Evolutionary conservation across 2,888 invertebrate species (phyloP).

Genomic region (Drosophila kokeensis): DNA sequence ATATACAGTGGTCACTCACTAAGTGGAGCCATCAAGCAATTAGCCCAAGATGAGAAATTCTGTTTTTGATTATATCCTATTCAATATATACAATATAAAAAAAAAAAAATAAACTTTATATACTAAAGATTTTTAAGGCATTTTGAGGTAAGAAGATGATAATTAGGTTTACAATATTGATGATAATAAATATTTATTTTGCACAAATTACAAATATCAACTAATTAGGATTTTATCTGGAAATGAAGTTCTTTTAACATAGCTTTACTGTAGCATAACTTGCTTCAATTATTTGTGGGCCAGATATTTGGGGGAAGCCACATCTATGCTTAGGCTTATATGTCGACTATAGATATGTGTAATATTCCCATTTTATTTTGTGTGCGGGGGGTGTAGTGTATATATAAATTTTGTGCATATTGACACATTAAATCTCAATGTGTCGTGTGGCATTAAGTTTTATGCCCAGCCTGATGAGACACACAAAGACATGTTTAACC

Average conservation of each 20-base stretch:
- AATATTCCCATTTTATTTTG: conserved; percentile 25
- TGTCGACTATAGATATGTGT: conserved; percentile 33
- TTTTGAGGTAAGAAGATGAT: background rate
- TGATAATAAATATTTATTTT: background rate
- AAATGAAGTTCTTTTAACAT: background rate
- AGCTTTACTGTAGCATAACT: conserved; percentile 27
- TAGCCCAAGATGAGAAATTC: too few species aligned
- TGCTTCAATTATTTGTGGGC: conserved; percentile 23
- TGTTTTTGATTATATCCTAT: too few species aligned
- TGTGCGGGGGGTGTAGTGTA: conserved; percentile 23
- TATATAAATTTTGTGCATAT: conserved; percentile 82
- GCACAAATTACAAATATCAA: background rate
- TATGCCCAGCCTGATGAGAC: conserved; percentile 50
- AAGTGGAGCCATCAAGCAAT: background rate
- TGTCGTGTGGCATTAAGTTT: conserved; percentile 82
- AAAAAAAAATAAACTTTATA: too few species aligned
- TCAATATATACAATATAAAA: too few species aligned
- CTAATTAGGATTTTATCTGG: too few species aligned
- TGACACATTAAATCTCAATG: conserved; percentile 84
- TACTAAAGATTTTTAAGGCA: background rate
- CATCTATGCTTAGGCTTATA: conserved; percentile 57
- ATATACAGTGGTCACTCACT: background rate
- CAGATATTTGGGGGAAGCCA: conserved; percentile 51
- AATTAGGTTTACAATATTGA: background rate
- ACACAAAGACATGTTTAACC: conserved; percentile 34